Conservation (phyloP, 2,113 vertebrate species). For the Manacus vitellinus region DNA sequence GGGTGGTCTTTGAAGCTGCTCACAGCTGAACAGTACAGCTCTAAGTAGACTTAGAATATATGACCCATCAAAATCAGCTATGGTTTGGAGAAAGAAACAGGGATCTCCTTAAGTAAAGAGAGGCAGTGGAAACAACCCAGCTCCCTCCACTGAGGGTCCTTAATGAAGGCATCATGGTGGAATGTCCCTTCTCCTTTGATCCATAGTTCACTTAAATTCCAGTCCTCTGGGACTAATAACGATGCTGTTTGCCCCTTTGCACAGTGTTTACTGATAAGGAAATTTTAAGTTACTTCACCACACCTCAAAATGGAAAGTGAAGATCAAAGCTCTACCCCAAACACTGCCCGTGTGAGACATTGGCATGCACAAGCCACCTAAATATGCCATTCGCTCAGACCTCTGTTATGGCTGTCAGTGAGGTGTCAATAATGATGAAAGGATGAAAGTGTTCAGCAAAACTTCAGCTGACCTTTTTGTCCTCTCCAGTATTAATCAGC, state of each 20-base stretch:
- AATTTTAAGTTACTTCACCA: background rate
- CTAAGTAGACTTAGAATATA: background rate
- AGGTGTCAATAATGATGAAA: background rate
- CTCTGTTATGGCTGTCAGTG: background rate
- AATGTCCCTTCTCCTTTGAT: background rate
- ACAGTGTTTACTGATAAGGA: background rate
- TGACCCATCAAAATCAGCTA: background rate
- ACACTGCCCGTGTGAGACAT: background rate
- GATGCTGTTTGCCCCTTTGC: background rate
- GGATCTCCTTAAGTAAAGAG: background rate
- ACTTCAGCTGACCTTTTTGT: background rate
- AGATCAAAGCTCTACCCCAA: background rate
- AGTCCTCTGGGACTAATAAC: background rate
- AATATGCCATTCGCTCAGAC: background rate
- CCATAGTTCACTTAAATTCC: background rate
- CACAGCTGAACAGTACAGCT: background rate
- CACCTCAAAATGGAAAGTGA: background rate
- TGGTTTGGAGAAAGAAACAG: background rate
- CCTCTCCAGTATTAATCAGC: background rate
- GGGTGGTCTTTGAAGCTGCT: background rate
- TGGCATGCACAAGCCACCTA: background rate
- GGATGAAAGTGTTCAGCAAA: background rate
- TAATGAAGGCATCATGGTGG: background rate
- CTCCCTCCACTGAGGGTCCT: background rate
- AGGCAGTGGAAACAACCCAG: background rate